Conservation (phyloP, 2,113 vertebrate species). For the Vireo altiloquus region DNA sequence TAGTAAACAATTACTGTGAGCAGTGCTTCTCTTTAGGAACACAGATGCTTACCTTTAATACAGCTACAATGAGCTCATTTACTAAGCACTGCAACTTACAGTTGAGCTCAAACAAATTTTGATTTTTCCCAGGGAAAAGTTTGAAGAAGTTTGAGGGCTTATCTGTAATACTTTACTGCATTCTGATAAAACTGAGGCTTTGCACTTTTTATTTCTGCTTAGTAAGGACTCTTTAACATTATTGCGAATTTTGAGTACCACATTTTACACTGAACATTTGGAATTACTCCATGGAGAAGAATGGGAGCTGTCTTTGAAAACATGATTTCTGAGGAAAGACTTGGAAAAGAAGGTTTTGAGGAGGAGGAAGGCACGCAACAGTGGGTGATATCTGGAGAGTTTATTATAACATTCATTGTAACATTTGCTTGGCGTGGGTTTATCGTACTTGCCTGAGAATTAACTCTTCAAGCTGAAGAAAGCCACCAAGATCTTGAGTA, state of each 20-base stretch:
- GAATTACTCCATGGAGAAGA: background rate
- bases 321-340: background rate
- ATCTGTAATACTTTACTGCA: background rate
- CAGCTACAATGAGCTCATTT: background rate
- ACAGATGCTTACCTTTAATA: background rate
- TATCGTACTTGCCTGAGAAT: accelerated
- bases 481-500: background rate
- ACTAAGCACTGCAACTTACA: background rate
- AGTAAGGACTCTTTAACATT: background rate
- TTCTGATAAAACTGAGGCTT: background rate
- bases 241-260: background rate
- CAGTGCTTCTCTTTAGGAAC: background rate
- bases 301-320: background rate
- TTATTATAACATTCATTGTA: background rate
- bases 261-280: background rate
- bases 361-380: background rate
- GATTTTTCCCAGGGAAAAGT: background rate
- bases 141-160: background rate
- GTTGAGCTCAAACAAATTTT: background rate
- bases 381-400: background rate
- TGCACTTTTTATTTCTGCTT: background rate
- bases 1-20: background rate
- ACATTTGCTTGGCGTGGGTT: background rate
- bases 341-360: background rate
- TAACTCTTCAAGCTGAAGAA: background rate